Evolutionary conservation across 2,888 invertebrate species (phyloP).

Genomic region (Sericinus montela): DNA sequence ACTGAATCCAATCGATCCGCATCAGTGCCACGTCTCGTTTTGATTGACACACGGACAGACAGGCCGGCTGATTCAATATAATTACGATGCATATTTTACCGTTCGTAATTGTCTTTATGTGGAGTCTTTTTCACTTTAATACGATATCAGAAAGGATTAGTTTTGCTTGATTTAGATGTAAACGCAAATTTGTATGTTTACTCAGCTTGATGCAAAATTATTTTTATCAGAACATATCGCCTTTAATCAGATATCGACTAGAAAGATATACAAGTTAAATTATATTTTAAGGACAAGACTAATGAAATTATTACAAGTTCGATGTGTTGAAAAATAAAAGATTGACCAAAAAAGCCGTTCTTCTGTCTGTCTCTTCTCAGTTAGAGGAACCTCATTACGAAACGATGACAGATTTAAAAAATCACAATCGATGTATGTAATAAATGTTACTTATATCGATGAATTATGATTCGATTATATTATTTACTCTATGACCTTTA

Average conservation of each 20-base stretch:
- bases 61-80: slow-evolving; percentile 67
- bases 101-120: slow-evolving; percentile 24
- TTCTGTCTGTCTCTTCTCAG: too few species aligned
- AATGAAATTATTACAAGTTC: slow-evolving; percentile 2
- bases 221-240: slow-evolving; percentile 10
- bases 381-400: too few species aligned
- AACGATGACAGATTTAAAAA: too few species aligned
- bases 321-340: too few species aligned
- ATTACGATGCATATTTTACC: slow-evolving; percentile 74
- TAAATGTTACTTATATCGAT: too few species aligned
- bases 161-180: neutral
- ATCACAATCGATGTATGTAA: too few species aligned
- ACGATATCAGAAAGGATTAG: neutral
- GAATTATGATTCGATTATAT: too few species aligned
- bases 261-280: neutral
- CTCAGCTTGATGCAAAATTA: slow-evolving; percentile 1
- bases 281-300: neutral
- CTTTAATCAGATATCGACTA: slow-evolving; percentile 5
- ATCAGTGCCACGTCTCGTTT: slow-evolving; percentile 32
- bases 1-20: slow-evolving; percentile 32
- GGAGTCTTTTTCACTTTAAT: neutral
- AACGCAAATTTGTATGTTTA: neutral
- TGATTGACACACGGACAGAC: slow-evolving; percentile 70
- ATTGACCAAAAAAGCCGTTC: too few species aligned
- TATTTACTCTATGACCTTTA: too few species aligned